Percentiles rank a stretch among this genome's conserved stretches.
Evolutionary conservation across 2,888 invertebrate genomes (phyloP).

Genomic region (Agriotes lineatus): DNA sequence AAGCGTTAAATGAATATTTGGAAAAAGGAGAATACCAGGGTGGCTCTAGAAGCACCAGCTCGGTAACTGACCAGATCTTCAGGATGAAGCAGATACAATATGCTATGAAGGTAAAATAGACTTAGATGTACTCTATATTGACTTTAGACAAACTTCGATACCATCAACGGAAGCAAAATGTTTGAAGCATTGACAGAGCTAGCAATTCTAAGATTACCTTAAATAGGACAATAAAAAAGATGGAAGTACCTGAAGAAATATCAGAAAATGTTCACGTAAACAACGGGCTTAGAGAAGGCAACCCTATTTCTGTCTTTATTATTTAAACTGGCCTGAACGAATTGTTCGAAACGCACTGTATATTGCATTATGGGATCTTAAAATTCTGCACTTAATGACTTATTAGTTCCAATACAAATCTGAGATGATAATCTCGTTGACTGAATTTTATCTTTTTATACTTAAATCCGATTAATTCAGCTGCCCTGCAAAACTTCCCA

Average conservation of each 20-base stretch:
- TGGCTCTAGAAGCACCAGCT: background rate
- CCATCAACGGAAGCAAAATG: background rate
- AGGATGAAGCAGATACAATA: background rate
- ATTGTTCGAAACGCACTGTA: too few species aligned
- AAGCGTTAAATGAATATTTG: background rate
- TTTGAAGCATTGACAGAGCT: background rate
- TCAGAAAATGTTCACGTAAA: background rate
- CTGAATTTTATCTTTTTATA: too few species aligned
- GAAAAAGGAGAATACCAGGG: background rate
- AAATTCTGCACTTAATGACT: too few species aligned
- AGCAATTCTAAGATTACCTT: background rate
- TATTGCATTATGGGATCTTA: too few species aligned
- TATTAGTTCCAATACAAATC: too few species aligned
- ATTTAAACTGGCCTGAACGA: too few species aligned
- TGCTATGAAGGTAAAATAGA: background rate
- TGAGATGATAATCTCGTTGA: too few species aligned
- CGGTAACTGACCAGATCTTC: background rate
- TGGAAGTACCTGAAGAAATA: background rate
- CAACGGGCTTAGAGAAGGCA: too few species aligned
- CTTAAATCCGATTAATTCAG: too few species aligned
- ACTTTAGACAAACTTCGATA: background rate
- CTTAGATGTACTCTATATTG: background rate
- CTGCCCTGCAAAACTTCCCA: too few species aligned
- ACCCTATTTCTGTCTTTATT: too few species aligned
- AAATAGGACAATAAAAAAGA: background rate